Percentiles rank a stretch among this genome's conserved stretches.
Conservation (phyloP, 2,113 vertebrate genomes). For the Thunnus maccoyii region DNA sequence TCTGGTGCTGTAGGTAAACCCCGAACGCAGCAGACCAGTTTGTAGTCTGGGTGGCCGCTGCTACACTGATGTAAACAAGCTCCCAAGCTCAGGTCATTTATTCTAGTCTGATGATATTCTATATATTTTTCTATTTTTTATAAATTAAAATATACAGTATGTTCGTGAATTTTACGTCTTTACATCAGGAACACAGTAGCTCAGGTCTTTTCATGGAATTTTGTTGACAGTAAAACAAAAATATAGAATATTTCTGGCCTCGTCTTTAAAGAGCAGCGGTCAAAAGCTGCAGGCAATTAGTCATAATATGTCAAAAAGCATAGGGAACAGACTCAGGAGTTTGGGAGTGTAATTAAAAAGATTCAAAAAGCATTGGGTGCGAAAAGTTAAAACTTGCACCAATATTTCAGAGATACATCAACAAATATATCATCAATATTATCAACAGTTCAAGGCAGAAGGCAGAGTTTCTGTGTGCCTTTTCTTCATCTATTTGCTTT, state of each 20-base stretch:
- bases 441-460: too few relatives aligned
- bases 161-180: background rate
- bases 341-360: too few relatives aligned
- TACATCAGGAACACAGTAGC: background rate
- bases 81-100: background rate
- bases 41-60: conserved; percentile 2
- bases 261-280: background rate
- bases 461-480: too few relatives aligned
- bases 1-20: conserved; percentile 36
- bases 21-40: conserved; percentile 19
- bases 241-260: background rate
- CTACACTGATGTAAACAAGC: background rate
- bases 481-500: too few relatives aligned
- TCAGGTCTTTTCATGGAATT: background rate
- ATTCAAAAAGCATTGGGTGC: too few relatives aligned
- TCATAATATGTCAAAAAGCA: background rate
- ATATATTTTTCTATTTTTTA: too few relatives aligned
- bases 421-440: too few relatives aligned
- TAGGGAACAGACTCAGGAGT: background rate
- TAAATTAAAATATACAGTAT: too few relatives aligned
- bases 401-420: background rate
- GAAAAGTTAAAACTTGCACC: background rate
- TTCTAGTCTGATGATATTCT: background rate
- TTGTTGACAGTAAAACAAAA: background rate
- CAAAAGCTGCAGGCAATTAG: background rate